Percentiles rank a stretch among this genome's conserved stretches.
Evolutionary conservation across 2,888 invertebrate genomes (phyloP).

Genomic region (Pyrrhia umbra): DNA sequence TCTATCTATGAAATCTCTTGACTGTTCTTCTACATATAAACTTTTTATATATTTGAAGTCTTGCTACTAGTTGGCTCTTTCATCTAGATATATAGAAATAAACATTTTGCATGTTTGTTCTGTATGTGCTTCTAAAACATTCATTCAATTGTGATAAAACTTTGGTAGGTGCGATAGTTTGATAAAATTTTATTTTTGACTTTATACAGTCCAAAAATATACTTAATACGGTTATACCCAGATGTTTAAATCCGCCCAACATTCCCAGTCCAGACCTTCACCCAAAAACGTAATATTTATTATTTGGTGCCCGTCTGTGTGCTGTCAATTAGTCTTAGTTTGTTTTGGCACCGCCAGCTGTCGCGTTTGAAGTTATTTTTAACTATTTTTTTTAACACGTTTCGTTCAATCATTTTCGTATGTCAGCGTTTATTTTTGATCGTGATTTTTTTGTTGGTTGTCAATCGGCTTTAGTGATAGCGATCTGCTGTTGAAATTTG

Average conservation of each 20-base stretch:
- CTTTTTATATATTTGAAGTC: no score
- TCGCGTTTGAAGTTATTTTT: slow-evolving; percentile 50
- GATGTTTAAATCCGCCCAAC: slow-evolving; percentile 18
- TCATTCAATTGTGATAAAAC: no score
- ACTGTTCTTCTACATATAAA: no score
- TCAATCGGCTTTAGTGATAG: no score
- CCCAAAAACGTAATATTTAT: slow-evolving; percentile 55
- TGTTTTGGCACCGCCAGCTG: slow-evolving; percentile 54
- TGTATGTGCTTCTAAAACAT: no score
- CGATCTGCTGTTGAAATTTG: not conserved
- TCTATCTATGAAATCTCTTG: no score
- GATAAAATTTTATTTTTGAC: no score
- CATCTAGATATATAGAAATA: no score
- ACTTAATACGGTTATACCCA: slow-evolving; percentile 1
- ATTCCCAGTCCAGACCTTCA: slow-evolving; percentile 50
- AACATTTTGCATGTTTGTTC: no score
- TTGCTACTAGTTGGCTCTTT: no score
- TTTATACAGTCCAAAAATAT: no score
- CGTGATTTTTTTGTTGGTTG: not conserved
- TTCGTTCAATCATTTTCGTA: slow-evolving; percentile 9
- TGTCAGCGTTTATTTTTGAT: slow-evolving; percentile 13
- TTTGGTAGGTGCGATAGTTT: no score
- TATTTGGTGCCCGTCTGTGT: slow-evolving; percentile 35
- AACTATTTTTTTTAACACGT: slow-evolving; percentile 12
- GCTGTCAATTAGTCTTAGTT: slow-evolving; percentile 52